Percentiles rank a stretch among this genome's conserved stretches.
These are phyloP conservation scores for Branchellion lobata DNA, from an alignment of 2,888 invertebrate species.

Conservation along the genomic window DNA sequence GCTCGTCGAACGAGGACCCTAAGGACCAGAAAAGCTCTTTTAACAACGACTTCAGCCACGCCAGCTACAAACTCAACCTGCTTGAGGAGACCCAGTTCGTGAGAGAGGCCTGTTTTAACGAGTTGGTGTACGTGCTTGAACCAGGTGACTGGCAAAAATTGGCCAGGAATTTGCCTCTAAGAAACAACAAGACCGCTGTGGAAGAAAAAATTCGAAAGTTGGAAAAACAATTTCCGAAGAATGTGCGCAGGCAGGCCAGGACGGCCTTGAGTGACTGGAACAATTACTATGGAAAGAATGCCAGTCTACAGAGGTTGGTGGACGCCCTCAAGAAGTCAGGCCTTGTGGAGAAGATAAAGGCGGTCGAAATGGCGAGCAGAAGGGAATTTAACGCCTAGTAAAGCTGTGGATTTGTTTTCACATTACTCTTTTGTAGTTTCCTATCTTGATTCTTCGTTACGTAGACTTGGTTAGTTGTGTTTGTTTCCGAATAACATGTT, in stretches of 20 bases:
- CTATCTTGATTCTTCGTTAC: too few relatives aligned
- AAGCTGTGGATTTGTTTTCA: too few relatives aligned
- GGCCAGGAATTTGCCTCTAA: conserved; percentile 49
- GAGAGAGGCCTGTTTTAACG: conserved; percentile 44
- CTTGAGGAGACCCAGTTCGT: conserved; percentile 42
- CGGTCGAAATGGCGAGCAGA: conserved; percentile 34
- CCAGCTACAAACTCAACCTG: conserved; percentile 27
- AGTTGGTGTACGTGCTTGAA: conserved; percentile 28
- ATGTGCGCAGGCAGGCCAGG: conserved; percentile 46
- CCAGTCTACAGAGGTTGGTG: conserved; percentile 48
- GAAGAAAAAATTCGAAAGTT: conserved; percentile 44
- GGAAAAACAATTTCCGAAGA: conserved; percentile 43
- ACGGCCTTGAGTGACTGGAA: conserved; percentile 50
- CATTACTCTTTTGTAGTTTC: too few relatives aligned
- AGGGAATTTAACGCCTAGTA: conserved; percentile 38
- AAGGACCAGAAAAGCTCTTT: neutral
- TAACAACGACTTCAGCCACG: conserved; percentile 31
- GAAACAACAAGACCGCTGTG: conserved; percentile 27
- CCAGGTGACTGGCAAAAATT: conserved; percentile 51
- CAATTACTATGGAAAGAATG: conserved; percentile 46
- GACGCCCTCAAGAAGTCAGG: conserved; percentile 50
- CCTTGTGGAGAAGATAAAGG: conserved; percentile 49
- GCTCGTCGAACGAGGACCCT: neutral
- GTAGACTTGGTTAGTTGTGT: too few relatives aligned
- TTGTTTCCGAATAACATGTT: too few relatives aligned